phyloP scores from a whole-genome alignment of 2,113 vertebrate species.

The Shinisaurus crocodilurus region DNA sequence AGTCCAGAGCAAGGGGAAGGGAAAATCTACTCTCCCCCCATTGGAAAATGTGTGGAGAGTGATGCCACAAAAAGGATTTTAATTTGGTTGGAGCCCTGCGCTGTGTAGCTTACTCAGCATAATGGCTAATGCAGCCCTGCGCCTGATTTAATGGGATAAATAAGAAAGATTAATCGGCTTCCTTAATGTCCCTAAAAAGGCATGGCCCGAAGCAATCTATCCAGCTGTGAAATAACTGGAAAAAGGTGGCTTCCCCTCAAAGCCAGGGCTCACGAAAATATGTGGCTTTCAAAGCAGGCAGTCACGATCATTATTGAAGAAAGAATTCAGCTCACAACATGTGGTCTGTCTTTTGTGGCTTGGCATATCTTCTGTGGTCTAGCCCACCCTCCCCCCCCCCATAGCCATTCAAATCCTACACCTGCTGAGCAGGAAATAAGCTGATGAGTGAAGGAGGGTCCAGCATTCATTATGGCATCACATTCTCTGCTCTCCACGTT shows the following conservation, averaged over 20 bases:
- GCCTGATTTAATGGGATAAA: constrained; percentile 9
- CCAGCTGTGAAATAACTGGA: constrained; percentile 66
- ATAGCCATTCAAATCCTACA: constrained; percentile 48
- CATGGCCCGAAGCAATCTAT: constrained; percentile 48
- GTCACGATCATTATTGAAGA: constrained; percentile 65
- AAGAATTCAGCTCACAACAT: constrained; percentile 62
- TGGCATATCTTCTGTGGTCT: constrained; percentile 49
- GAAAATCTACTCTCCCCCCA: background rate
- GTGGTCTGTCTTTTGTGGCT: constrained; percentile 56
- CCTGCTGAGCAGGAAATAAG: constrained; percentile 45
- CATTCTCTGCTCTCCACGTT: constrained; percentile 20
- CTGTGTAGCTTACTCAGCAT: constrained; percentile 7
- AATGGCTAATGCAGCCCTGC: constrained; percentile 19
- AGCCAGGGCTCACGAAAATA: constrained; percentile 71
- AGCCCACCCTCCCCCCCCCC: background rate
- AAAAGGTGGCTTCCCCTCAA: constrained; percentile 57
- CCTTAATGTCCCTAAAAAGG: constrained; percentile 48
- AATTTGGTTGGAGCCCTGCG: background rate
- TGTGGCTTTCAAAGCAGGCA: constrained; percentile 63
- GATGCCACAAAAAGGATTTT: background rate
- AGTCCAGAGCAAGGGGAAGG: background rate
- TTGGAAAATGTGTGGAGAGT: background rate
- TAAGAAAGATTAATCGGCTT: constrained; percentile 56
- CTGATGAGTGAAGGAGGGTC: constrained; percentile 44
- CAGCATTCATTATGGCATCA: background rate